Base-by-base conservation (phyloP, 2,888 invertebrate genomes). In the Linyphia triangularis region DNA sequence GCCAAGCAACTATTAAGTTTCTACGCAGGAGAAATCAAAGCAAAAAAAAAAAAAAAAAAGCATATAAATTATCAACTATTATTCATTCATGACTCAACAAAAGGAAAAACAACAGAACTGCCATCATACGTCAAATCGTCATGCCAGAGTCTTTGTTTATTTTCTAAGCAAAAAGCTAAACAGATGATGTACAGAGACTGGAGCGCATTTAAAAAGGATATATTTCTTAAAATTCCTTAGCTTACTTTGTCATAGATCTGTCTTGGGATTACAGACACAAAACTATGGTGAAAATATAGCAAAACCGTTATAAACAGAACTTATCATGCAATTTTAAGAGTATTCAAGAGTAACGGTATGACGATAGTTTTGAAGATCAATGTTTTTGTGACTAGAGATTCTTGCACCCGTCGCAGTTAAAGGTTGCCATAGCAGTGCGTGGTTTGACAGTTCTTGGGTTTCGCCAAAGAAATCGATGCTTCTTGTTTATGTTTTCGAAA, bases 91-190 rank as follows among this genome's bases (percentile, higher is more conserved):
- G 16, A 6, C 40, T 24, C 9, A 61, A 61, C 22, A 61, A 22
- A 10, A 43, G 40, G 13, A 40, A 70, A 5, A 51, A 10, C 19
- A 40, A 16, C 7, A 43, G 13, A 3, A 26, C 10, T 67, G 9
- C 19, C 6, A 10, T 40, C 26, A 9, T 24, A 16, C 5, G 24
- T 70, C 19, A 16, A 30, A 10, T 57, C 26, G 9, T 30, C 26
- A 72, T 19, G 19, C 24, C 51, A 73, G 73, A 16, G 28, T 59
- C 81, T 67, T 67, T 81, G 79, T 86, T 86, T 86, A 81, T 67
- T 67, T 73, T 59, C 19, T 40, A 73, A 37, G 59, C 40, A 86
- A 81, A 86, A 67, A 81, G 33, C 72, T 40, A 57, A 81, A 86
- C 72, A 59, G 65, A 63, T 30, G 4, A 24, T 22, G 40, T 40